These are phyloP conservation scores for Orchesellides sinensis DNA, from an alignment of 2,888 invertebrate genomes.

Conservation along the genomic window DNA sequence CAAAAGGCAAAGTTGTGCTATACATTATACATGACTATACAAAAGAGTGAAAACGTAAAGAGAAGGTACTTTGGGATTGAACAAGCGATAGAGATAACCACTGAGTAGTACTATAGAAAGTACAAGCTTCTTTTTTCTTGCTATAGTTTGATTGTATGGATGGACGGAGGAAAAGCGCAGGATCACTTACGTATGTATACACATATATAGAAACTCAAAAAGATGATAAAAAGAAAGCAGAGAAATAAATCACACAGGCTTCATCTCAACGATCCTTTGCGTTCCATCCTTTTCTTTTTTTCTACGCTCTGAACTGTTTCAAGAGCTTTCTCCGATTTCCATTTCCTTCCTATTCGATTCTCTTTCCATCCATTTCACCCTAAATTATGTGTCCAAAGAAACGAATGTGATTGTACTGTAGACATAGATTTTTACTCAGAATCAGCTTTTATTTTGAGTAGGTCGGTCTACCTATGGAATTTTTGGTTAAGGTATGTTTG, in stretches of 20 bases:
- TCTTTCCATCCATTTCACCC: constrained; percentile 25
- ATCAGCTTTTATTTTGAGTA: no score
- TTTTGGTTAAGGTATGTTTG: no score
- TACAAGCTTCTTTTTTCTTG: no score
- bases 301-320: constrained; percentile 27
- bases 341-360: constrained; percentile 50
- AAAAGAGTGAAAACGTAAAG: neutral
- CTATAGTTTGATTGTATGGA: no score
- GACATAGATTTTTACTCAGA: no score
- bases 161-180: neutral
- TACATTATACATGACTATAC: constrained; percentile 24
- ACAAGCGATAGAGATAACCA: no score
- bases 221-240: constrained; percentile 56
- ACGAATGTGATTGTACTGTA: constrained; percentile 28
- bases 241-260: constrained; percentile 56
- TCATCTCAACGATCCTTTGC: constrained; percentile 50
- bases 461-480: no score
- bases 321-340: constrained; percentile 55
- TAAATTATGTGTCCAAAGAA: constrained; percentile 43
- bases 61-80: no score
- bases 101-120: no score
- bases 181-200: neutral
- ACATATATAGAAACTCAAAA: constrained; percentile 9
- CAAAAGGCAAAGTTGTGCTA: constrained; percentile 13
- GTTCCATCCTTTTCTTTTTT: constrained; percentile 24